phyloP scores from a whole-genome alignment of 1,140 invertebrate species.

The Platyura marginata region DNA sequence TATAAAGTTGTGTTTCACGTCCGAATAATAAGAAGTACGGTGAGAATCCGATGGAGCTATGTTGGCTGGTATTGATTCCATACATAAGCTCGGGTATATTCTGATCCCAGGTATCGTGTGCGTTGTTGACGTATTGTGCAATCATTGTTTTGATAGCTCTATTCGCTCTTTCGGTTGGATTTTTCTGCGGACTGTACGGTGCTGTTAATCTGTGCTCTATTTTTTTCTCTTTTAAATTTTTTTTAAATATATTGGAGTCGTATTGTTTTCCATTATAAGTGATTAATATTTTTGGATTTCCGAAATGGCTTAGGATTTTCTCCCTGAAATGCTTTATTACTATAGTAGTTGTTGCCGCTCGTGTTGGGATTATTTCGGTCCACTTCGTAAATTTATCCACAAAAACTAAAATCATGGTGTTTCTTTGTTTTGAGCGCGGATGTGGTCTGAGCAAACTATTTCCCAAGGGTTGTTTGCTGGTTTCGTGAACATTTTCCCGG shows the following conservation, averaged over 20 bases:
- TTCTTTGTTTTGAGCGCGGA: neutral
- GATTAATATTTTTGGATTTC: neutral
- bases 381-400: neutral
- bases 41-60: neutral
- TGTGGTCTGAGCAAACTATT: neutral
- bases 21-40: neutral
- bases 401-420: neutral
- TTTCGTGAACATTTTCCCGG: neutral
- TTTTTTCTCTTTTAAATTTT: neutral
- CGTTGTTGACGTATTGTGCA: neutral
- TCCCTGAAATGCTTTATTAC: neutral
- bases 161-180: neutral
- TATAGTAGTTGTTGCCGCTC: neutral
- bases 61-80: neutral
- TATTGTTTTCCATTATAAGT: neutral
- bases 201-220: neutral
- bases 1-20: too few species aligned
- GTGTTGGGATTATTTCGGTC: neutral
- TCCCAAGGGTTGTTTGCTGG: neutral
- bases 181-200: neutral
- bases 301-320: neutral
- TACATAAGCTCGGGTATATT: neutral
- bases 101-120: neutral
- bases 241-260: neutral
- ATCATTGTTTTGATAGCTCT: neutral